A percentile compares a stretch with the other conserved stretches of the same genome.
phyloP scores from a whole-genome alignment of 2,888 invertebrate genomes.

The Leptogaster cylindrica region DNA sequence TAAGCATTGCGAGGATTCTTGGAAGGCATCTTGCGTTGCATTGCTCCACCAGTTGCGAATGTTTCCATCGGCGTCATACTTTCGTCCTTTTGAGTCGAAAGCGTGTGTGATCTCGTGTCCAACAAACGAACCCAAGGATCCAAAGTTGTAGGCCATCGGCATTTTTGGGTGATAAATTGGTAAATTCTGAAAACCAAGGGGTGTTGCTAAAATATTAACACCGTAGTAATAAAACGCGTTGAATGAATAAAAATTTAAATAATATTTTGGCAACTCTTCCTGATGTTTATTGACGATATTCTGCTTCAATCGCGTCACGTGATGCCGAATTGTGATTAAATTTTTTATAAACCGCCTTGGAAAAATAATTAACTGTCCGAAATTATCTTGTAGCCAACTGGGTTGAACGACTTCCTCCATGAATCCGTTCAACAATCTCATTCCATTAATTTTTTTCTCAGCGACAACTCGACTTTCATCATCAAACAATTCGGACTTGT shows the following conservation, averaged over 20 bases:
- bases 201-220: background rate
- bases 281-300: background rate
- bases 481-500: constrained; percentile 27
- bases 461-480: constrained; percentile 23
- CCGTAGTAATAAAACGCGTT: constrained; percentile 20
- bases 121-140: constrained; percentile 84
- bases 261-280: background rate
- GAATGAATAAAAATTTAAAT: constrained; percentile 8
- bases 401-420: constrained; percentile 1
- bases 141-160: constrained; percentile 85
- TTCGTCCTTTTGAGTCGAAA: constrained; percentile 82
- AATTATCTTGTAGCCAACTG: constrained; percentile 4
- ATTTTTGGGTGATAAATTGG: constrained; percentile 52
- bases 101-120: constrained; percentile 88
- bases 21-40: background rate
- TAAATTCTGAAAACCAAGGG: constrained; percentile 1
- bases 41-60: constrained; percentile 21
- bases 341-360: constrained; percentile 12
- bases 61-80: constrained; percentile 72
- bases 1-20: constrained; percentile 17
- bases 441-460: constrained; percentile 11
- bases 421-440: constrained; percentile 22
- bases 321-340: background rate
- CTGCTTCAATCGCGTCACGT: constrained; percentile 4
- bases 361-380: background rate